Evolutionary conservation across 2,113 vertebrate genomes (phyloP), one percentile per base, ranked within the genome.

Genomic region (Eidolon helvum): DNA sequence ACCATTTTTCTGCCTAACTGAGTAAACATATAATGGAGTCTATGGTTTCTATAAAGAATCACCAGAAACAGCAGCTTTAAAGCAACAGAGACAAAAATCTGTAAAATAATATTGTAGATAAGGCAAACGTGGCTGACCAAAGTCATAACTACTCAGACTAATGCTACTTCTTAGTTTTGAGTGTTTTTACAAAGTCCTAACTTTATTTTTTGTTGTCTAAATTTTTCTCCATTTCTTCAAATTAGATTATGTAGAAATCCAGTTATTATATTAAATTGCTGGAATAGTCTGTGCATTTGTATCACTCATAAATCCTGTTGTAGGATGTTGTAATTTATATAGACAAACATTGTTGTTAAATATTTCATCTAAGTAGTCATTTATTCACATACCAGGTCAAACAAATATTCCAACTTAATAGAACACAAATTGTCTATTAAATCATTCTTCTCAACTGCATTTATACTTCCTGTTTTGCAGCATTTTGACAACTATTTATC

Each of bases 351-450:
- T 57, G 11, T 38, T 75, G 24, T 69, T 77, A 87, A 53, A 35
- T 50, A 93, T 84, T 87, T 83, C 50, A 38, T 26, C 26, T 96
- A 61, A 38, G 38, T 50, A 86, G 61, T 72, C 88, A 84, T 33
- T 30, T 92, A 91, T 90, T 93, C 87, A 92, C 4, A 94, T 3
- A 74, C 16, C 63, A 96, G 15, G 11, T 65, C 19, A 77, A 53
- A 92, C 50, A 88, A 90, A 97, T 77, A 90, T 61, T 55, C 10
- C 30, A 90, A 80, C n/a, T 75, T 87, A 94, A 89, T 2, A 75
- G 35, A 87, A 84, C 8, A 48, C 35, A 22, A 91, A 28, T 95
- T 90, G 22, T 72, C n/a, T 91, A 88, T 77, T 74, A 95, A 69
- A 28, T 26, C 7, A 45, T 65, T 94, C 92, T 94, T 71, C 53